Evolutionary conservation across 2,797 vertebrate genomes (phyloP), one percentile per base, ranked within the genome.

Genomic region (Liparis tanakae): DNA sequence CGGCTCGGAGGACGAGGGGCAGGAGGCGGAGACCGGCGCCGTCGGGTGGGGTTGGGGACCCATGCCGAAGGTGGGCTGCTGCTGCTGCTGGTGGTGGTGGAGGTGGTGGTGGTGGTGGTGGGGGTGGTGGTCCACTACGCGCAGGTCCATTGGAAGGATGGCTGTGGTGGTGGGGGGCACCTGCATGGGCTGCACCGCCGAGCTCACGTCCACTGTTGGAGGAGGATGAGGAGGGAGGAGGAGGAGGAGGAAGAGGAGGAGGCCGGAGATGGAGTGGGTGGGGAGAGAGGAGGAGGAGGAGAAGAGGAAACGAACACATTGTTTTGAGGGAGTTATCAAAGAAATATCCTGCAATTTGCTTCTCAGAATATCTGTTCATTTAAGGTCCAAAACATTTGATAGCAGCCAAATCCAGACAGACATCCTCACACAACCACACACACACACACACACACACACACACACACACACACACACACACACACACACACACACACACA

Each of bases 111-210:
- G 82, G 20, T 81, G 84, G 59, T 82, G 86, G 64, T 76, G 85
- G 76, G 79, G 87, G 67, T 69, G 70, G 78, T 92, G 91, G 82
- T 92, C 91, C 67, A 92, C 89, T 34, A 93, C 44, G 7, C 92
- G 91, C 72, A 93, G 91, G 81, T 93, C 92, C 91, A 93, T 93
- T 85, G 92, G 91, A 69, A 93, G 88, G 84, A 89, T 90, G 64
- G 89, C 60, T 70, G 92, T 83, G 80, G 85, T 30, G 71, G 85
- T 44, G 54, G 89, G 80, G 73, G 91, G 85, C 79, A 90, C 89
- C 88, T 90, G 89, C 83, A 85, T 83, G 89, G 90, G 92, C 87
- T 91, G 89, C 43, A 86, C 80, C 74, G 89, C 88, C 6, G 91
- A 66, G 72, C 90, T 91, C 87, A 93, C 91, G 58, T 93, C 91